These are phyloP conservation scores for Endomychus coccineus DNA, from an alignment of 2,888 invertebrate genomes.

Conservation along the genomic window DNA sequence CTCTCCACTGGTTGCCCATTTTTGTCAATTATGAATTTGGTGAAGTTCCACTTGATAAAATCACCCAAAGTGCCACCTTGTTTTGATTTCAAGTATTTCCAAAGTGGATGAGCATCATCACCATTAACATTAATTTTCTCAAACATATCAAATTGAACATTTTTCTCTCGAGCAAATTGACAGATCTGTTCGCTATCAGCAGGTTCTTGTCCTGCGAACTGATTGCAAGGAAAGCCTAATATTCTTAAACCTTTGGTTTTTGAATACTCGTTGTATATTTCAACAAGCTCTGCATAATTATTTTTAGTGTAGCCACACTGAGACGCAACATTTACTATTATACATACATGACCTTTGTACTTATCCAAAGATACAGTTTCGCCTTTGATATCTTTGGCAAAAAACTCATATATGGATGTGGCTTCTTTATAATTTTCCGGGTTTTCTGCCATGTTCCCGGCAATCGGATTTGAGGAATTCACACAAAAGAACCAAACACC, in stretches of 20 bases:
- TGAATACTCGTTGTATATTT: conserved; percentile 62
- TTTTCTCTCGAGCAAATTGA: conserved; percentile 7
- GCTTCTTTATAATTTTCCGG: too few relatives aligned
- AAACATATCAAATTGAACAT: conserved; percentile 52
- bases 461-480: too few relatives aligned
- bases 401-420: too few relatives aligned
- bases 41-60: conserved; percentile 84
- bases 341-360: conserved; percentile 68
- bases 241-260: conserved; percentile 57
- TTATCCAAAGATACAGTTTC: conserved; percentile 68
- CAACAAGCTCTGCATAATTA: conserved; percentile 73
- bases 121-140: conserved; percentile 67
- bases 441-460: too few relatives aligned
- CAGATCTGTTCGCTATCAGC: conserved; percentile 5
- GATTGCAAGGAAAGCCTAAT: conserved; percentile 11
- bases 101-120: conserved; percentile 55
- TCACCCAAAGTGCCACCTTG: conserved; percentile 50
- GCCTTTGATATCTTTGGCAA: conserved; percentile 70
- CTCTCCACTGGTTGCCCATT: conserved; percentile 62
- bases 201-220: conserved; percentile 10
- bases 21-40: conserved; percentile 73
- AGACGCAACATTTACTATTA: conserved; percentile 80
- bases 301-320: conserved; percentile 73
- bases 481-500: too few relatives aligned
- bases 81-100: conserved; percentile 52